Percentiles rank a stretch among this genome's conserved stretches.
These are phyloP conservation scores for Cosmia trapezina DNA, from an alignment of 2,888 invertebrate species.

Conservation along the genomic window DNA sequence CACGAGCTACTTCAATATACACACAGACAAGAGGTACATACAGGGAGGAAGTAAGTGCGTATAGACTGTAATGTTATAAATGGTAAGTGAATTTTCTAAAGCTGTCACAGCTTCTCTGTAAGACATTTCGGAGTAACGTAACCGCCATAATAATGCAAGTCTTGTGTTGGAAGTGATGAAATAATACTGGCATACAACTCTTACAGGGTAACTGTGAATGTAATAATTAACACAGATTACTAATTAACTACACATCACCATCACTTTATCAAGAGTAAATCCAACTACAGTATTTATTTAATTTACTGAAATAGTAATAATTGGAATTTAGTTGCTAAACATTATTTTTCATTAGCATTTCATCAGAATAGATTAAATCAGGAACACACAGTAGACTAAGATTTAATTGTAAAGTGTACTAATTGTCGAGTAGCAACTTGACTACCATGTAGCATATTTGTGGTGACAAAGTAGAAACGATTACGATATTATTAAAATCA, in stretches of 20 bases:
- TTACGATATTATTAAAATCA: conserved; percentile 52
- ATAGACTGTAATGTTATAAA: conserved; percentile 1
- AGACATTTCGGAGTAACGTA: conserved; percentile 85
- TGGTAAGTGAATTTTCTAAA: conserved; percentile 25
- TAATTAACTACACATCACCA: conserved; percentile 39
- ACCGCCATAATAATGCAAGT: conserved; percentile 83
- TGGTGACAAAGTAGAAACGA: conserved; percentile 5
- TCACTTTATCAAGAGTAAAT: conserved; percentile 20
- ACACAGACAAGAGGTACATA: conserved; percentile 36
- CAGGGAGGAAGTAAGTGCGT: conserved; percentile 31
- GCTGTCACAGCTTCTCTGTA: conserved; percentile 88
- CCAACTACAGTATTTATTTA: conserved; percentile 4
- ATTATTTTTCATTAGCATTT: conserved; percentile 7
- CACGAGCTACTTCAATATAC: conserved; percentile 19
- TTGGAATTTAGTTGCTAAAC: conserved; percentile 1
- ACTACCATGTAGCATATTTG: conserved; percentile 11
- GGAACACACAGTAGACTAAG: neutral
- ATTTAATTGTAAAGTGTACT: conserved; percentile 20
- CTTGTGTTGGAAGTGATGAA: conserved; percentile 56
- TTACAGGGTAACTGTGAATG: conserved; percentile 88
- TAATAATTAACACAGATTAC: conserved; percentile 42
- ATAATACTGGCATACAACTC: conserved; percentile 68
- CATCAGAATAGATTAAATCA: neutral
- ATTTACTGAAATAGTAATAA: neutral
- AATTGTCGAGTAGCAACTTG: conserved; percentile 5